Conservation (phyloP, 2,113 vertebrate species). For the Suncus etruscus region DNA sequence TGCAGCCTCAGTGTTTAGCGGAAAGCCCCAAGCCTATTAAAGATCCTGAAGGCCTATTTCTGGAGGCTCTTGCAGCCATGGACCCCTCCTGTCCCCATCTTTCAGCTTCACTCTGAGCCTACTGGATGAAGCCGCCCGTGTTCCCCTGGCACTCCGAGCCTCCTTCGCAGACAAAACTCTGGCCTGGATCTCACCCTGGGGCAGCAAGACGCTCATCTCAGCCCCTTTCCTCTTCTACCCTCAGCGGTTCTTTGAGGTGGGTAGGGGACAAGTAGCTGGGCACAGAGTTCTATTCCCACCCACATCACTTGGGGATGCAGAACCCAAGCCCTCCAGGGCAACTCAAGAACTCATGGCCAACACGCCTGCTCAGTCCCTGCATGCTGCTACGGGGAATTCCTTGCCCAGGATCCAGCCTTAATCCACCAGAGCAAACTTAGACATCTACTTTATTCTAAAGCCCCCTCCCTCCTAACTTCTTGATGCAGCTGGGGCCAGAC, state of each 20-base stretch:
- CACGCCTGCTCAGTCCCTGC: no score
- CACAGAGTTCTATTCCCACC: neutral
- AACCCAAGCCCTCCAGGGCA: no score
- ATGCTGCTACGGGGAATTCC: no score
- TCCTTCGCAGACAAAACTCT: constrained; percentile 78
- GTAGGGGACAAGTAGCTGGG: neutral
- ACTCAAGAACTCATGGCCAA: no score
- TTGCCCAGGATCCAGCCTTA: neutral
- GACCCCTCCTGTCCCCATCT: neutral
- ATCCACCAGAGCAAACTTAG: neutral
- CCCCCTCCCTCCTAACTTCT: neutral
- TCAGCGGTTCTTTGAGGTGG: constrained; percentile 83
- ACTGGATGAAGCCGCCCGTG: neutral
- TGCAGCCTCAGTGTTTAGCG: no score
- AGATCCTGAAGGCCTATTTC: neutral
- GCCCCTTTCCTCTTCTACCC: constrained; percentile 82
- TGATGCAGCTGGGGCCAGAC: neutral
- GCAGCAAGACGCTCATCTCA: constrained; percentile 61
- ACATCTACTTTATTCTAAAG: no score
- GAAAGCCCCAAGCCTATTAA: neutral
- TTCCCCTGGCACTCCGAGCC: constrained; percentile 64
- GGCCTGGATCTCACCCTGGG: constrained; percentile 76
- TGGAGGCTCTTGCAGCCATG: neutral
- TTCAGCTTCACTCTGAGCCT: constrained; percentile 74
- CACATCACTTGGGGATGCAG: neutral